Evolutionary conservation across 2,888 invertebrate genomes (phyloP).

Genomic region (Malacosoma neustria): DNA sequence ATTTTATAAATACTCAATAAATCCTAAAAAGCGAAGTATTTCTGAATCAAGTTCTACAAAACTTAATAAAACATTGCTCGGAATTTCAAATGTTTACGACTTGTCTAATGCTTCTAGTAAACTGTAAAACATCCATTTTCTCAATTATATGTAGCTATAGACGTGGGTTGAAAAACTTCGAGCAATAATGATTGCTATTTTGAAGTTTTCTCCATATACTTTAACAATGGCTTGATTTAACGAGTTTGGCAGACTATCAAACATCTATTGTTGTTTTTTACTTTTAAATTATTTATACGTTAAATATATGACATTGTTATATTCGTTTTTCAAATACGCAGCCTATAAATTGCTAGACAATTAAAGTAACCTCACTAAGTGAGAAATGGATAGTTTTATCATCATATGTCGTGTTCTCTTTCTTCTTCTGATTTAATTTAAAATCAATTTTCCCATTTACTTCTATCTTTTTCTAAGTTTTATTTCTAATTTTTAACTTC

Average conservation of each 20-base stretch:
- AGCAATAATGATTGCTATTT: neutral
- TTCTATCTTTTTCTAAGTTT: too few relatives aligned
- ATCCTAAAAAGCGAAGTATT: conserved; percentile 5
- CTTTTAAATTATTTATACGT: neutral
- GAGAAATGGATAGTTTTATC: too few relatives aligned
- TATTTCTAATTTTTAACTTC: too few relatives aligned
- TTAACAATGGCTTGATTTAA: neutral
- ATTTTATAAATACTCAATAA: too few relatives aligned
- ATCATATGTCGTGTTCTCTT: too few relatives aligned
- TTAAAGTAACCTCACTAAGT: too few relatives aligned
- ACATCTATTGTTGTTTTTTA: neutral
- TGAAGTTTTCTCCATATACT: neutral
- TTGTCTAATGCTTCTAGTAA: neutral
- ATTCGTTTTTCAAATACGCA: too few relatives aligned
- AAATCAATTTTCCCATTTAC: too few relatives aligned
- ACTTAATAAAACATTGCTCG: neutral
- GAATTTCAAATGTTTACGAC: neutral
- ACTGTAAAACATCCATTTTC: neutral
- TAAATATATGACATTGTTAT: too few relatives aligned
- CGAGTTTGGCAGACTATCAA: neutral
- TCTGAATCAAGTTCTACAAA: neutral
- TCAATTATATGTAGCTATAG: neutral
- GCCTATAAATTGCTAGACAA: too few relatives aligned
- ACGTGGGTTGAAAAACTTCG: neutral
- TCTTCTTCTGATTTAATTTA: too few relatives aligned